Evolutionary conservation across 2,888 invertebrate species (phyloP), one percentile per base, ranked within the genome.

Genomic region (Portevinia maculata): DNA sequence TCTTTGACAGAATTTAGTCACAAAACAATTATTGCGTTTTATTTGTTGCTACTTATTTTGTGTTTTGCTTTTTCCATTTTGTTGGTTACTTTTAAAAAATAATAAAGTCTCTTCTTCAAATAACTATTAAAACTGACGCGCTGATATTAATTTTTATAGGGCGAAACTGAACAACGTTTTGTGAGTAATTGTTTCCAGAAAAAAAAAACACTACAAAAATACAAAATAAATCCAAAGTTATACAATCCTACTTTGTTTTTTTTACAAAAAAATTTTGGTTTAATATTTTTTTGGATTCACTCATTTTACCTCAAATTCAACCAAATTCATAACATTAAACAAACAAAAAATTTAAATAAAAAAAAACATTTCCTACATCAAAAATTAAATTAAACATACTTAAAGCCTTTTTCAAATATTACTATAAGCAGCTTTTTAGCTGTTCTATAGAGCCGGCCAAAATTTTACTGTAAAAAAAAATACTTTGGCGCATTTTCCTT

Each of bases 91-190:
- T 76, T 71, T 64, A 19, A 52, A 60, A 62, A 64, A 62, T 79
- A 64, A 76, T 69, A 48, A 75, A 50, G 78, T 78, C 65, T 83
- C 71, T 78, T 79, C 79, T 74, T 79, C 46, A 79, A 71, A 64
- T 83, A 75, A 84, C 73, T 79, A 60, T 75, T 79, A 86, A 87
- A 88, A 88, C 85, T 87, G 88, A 88, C 89, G 89, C 89, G 88
- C 89, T 89, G 89, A 89, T 90, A 88, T 89, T 90, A 88, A 89
- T 88, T 89, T 89, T 88, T 87, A 87, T 91, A 91, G 91, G 91
- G 90, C 88, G 90, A 90, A 88, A 89, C 89, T 89, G 90, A 90
- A 87, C 90, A 90, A 90, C 88, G 88, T 90, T 90, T 91, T 91
- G 91, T 91, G 90, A 91, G 91, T 91, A 91, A 90, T 88, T 87